Conservation (phyloP, 2,113 vertebrate genomes). For the Antennarius striatus region DNA sequence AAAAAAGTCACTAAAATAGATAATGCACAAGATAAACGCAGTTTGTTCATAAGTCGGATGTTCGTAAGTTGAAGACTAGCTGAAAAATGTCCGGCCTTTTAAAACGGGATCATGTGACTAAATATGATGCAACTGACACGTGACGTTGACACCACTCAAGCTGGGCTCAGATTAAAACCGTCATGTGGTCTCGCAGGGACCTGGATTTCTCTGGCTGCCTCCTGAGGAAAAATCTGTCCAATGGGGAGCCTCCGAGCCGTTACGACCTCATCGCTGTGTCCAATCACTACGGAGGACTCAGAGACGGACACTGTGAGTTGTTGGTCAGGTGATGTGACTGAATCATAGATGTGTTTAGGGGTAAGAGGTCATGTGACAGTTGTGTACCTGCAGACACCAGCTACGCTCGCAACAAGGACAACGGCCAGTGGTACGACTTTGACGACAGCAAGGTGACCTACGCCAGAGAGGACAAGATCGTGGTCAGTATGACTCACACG, state of each 20-base stretch:
- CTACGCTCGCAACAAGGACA: slow-evolving; percentile 87
- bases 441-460: slow-evolving; percentile 87
- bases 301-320: slow-evolving; percentile 87
- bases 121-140: no score
- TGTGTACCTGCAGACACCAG: slow-evolving; percentile 81
- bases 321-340: not conserved
- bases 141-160: no score
- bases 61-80: no score
- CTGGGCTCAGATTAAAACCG: no score
- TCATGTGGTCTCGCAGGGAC: slow-evolving; percentile 65
- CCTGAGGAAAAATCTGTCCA: slow-evolving; percentile 76
- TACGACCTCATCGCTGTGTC: slow-evolving; percentile 91
- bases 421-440: slow-evolving; percentile 88
- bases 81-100: not conserved
- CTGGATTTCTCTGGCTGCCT: slow-evolving; percentile 87
- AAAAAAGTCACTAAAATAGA: no score
- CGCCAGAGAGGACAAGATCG: slow-evolving; percentile 83
- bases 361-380: not conserved
- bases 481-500: slow-evolving; percentile 72
- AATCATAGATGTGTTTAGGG: not conserved
- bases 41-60: no score
- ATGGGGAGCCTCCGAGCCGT: slow-evolving; percentile 79
- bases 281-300: slow-evolving; percentile 89
- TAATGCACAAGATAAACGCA: no score
- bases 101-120: no score